These are phyloP conservation scores for Athetis lepigone DNA, from an alignment of 2,888 invertebrate species.

Conservation along the genomic window DNA sequence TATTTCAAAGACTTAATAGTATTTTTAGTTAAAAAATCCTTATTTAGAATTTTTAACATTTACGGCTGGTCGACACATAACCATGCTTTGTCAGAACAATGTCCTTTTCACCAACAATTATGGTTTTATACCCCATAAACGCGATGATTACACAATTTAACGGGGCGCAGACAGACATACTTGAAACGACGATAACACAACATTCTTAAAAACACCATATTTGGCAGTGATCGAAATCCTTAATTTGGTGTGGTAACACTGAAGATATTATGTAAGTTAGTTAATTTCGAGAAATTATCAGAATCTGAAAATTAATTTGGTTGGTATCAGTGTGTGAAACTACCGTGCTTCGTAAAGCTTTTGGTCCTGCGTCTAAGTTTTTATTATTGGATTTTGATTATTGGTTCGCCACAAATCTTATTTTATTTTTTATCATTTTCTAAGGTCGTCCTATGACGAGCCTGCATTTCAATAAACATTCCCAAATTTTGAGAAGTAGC, in stretches of 20 bases:
- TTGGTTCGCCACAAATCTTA: no score
- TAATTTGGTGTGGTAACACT: constrained; percentile 34
- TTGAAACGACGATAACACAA: constrained; percentile 9
- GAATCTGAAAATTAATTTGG: background rate
- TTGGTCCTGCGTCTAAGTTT: no score
- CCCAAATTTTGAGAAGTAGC: no score
- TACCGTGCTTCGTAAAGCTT: no score
- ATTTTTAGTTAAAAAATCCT: background rate
- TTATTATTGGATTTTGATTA: no score
- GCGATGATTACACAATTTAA: constrained; percentile 21
- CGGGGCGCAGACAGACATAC: constrained; percentile 1
- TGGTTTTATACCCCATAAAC: constrained; percentile 27
- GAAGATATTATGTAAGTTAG: constrained; percentile 13
- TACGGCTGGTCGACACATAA: background rate
- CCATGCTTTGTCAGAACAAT: background rate
- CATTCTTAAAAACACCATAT: constrained; percentile 26
- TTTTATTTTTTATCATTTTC: no score
- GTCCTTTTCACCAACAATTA: constrained; percentile 1
- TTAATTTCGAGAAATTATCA: background rate
- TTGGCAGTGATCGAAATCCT: constrained; percentile 53
- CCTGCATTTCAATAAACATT: no score
- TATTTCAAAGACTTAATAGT: background rate
- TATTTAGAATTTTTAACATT: background rate
- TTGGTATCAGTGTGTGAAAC: no score
- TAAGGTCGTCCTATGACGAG: no score